Conservation (phyloP, 2,113 vertebrate species). For the Dasyprocta punctata region DNA sequence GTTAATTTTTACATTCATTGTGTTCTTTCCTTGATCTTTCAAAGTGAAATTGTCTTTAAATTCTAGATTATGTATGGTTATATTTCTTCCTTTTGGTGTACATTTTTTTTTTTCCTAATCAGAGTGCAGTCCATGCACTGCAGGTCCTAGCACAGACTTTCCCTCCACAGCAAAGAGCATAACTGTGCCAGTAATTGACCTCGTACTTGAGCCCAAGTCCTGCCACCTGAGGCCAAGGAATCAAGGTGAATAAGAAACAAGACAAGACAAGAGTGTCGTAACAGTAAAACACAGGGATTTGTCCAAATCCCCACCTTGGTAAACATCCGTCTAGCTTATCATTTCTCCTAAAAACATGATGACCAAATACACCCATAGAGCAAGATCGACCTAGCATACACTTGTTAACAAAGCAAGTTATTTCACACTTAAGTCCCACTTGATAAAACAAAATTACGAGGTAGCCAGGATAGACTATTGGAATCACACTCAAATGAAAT, state of each 20-base stretch:
- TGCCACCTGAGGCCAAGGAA: background rate
- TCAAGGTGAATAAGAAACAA: background rate
- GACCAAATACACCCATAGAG: background rate
- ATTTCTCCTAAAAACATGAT: background rate
- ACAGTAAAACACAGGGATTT: background rate
- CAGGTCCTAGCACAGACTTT: background rate
- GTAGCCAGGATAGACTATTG: background rate
- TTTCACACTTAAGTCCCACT: background rate
- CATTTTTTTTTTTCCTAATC: background rate
- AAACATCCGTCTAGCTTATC: background rate
- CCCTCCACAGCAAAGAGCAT: background rate
- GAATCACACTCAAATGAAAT: background rate
- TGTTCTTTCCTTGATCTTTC: background rate
- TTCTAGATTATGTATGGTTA: background rate
- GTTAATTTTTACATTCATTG: background rate
- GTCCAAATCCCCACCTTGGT: background rate
- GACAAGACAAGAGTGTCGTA: background rate
- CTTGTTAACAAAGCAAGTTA: background rate
- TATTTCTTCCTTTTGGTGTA: background rate
- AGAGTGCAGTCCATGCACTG: background rate
- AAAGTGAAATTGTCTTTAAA: background rate
- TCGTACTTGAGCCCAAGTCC: background rate
- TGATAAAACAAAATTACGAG: constrained; percentile 15
- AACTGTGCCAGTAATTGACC: background rate
- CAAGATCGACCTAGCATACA: background rate